Evolutionary conservation across 2,797 vertebrate species (phyloP), one percentile per base, ranked within the genome.

Genomic region (Sebastes itinus): DNA sequence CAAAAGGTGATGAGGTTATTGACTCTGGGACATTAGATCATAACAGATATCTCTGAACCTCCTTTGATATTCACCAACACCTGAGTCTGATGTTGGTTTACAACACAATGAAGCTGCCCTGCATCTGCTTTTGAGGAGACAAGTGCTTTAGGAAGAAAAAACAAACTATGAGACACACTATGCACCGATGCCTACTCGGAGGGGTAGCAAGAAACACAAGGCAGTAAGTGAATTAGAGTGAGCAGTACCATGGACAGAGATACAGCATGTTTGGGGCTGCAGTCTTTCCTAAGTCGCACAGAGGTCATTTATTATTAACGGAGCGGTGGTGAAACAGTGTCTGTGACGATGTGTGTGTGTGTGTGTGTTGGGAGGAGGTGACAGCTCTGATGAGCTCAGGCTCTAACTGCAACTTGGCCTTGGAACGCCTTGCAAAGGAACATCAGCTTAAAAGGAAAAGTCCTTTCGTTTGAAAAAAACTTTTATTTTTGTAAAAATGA

Each of bases 241-340:
- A 73, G 72, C 16, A 70, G 62, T 25, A 65, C 59, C 46, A 68
- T 59, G 63, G 73, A 68, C 67, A 79, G 55, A 77, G 66, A 82
- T 11, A 58, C 61, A 28, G 77, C 64, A 59, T 67, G 75, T 81
- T 76, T 64, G 59, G 77, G 72, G 55, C 74, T 65, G 61, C 75
- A 73, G 75, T 80, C 91, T 87, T 80, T 83, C 28, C 86, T 30
- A 80, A 83, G 86, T 89, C 89, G 89, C 87, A 90, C 72, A 84
- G 77, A 86, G 88, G 85, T 88, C 71, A 92, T 94, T 91, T 88
- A 93, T 94, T 94, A 95, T 95, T 95, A 87, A 95, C 72, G 33
- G 73, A 74, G 78, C 65, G 54, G 69, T 75, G 80, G 76, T 81
- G 83, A 85, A 86, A 87, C 75, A 65, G 74, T 78, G 80, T 77